Percentiles rank a stretch among this genome's conserved stretches.
Evolutionary conservation across 2,113 vertebrate genomes (phyloP).

Genomic region (Eurypyga helias): DNA sequence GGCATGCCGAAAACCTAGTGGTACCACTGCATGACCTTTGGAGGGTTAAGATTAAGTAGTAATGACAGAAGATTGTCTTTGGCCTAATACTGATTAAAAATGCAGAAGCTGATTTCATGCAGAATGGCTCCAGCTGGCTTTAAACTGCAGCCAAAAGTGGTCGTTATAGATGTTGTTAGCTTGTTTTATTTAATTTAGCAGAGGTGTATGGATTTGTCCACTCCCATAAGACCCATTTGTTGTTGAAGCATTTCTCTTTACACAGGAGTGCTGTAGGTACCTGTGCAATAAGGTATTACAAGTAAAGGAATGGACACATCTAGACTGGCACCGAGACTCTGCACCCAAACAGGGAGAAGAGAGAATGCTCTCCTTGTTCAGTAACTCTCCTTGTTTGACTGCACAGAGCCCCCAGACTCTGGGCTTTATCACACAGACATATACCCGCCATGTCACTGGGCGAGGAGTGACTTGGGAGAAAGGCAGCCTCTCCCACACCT

Average conservation of each 20-base stretch:
- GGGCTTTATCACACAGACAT: not conserved
- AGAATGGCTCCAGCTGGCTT: not conserved
- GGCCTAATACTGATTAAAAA: conserved; percentile 27
- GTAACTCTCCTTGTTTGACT: not conserved
- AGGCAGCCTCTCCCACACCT: not conserved
- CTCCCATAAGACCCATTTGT: not conserved
- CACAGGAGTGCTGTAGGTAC: not conserved
- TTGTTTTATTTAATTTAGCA: not conserved
- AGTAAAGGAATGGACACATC: not conserved
- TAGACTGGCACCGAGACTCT: not conserved
- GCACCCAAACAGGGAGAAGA: not conserved
- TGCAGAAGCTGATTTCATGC: conserved; percentile 13
- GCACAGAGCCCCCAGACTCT: not conserved
- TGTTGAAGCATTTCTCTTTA: not conserved
- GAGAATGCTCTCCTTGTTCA: too few species aligned
- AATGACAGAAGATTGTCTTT: conserved; percentile 53
- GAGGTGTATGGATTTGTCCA: not conserved
- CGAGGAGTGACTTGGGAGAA: not conserved
- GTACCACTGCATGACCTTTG: conserved; percentile 30
- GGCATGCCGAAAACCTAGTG: not conserved
- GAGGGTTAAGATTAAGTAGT: conserved; percentile 43
- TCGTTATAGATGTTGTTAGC: not conserved
- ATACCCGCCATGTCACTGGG: accelerated
- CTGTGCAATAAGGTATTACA: not conserved
- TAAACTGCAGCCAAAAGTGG: not conserved